Evolutionary conservation across 2,113 vertebrate genomes (phyloP).

Genomic region (Oxygymnocypris stewartii): DNA sequence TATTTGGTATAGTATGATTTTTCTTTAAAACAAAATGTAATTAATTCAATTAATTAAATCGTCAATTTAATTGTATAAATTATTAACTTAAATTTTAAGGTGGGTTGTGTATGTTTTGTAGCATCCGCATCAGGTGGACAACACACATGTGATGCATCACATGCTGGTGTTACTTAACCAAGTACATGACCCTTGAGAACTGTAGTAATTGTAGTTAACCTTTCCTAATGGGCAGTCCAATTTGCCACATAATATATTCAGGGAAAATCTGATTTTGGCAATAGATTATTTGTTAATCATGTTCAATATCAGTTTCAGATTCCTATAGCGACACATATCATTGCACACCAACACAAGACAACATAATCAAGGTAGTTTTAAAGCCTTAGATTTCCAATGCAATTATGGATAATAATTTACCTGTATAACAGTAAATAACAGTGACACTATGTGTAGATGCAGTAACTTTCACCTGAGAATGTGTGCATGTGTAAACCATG

Average conservation of each 20-base stretch:
- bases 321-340: neutral
- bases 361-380: neutral
- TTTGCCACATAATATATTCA: neutral
- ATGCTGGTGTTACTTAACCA: constrained; percentile 39
- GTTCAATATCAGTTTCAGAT: neutral
- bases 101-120: neutral
- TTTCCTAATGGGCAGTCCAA: neutral
- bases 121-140: neutral
- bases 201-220: neutral
- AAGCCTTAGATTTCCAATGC: neutral
- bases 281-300: neutral
- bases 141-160: constrained; percentile 24
- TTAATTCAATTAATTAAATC: too few species aligned
- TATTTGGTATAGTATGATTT: too few species aligned
- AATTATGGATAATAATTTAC: neutral
- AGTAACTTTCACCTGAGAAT: constrained; percentile 13
- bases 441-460: neutral
- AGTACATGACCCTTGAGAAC: neutral
- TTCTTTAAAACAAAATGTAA: neutral
- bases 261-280: neutral
- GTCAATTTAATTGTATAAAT: neutral
- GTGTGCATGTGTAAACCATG: constrained; percentile 39
- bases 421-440: neutral
- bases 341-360: neutral
- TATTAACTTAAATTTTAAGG: neutral